Percentiles rank a stretch among this genome's conserved stretches.
phyloP scores from a whole-genome alignment of 2,113 vertebrate genomes.

The Phyllostomus discolor region DNA sequence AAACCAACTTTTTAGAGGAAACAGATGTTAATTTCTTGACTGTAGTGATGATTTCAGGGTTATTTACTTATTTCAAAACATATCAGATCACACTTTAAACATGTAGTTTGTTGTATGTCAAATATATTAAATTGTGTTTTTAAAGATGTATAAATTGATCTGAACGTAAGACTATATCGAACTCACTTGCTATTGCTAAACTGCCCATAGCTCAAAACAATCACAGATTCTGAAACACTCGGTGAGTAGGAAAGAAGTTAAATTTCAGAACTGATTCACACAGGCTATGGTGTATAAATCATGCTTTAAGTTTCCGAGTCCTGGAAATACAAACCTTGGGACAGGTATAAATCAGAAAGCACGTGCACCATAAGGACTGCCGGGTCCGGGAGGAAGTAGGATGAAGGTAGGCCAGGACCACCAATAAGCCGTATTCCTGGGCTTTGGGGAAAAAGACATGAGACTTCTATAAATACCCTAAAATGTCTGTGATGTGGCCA shows the following conservation, averaged over 20 bases:
- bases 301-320: not conserved
- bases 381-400: not conserved
- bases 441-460: not conserved
- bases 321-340: not conserved
- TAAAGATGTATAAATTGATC: not conserved
- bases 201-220: not conserved
- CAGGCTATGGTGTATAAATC: not conserved
- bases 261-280: conserved; percentile 29
- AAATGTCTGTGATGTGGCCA: not conserved
- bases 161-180: not conserved
- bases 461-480: not conserved
- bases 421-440: not conserved
- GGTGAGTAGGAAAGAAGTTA: not conserved
- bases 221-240: not conserved
- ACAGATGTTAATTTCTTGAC: not conserved
- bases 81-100: conserved; percentile 10
- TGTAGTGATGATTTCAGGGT: not conserved
- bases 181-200: conserved; percentile 5
- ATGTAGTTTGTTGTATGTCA: not conserved
- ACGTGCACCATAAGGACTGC: not conserved
- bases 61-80: conserved; percentile 32
- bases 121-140: not conserved
- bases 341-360: not conserved
- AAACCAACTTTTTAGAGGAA: not conserved
- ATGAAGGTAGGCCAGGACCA: not conserved